Conservation (phyloP, 2,888 invertebrate species). For the Lysandra bellargus region DNA sequence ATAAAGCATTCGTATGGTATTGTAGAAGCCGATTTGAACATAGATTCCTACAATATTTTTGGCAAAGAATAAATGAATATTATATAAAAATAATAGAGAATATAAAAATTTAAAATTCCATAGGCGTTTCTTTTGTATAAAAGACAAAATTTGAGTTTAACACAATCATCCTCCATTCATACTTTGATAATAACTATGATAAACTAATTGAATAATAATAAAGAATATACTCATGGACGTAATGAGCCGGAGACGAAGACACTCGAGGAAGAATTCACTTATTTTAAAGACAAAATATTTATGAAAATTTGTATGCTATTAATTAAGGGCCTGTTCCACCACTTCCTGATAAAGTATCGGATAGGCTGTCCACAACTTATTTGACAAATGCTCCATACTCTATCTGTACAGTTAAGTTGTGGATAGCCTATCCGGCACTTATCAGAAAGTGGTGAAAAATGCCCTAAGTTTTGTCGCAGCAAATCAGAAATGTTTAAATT, state of each 20-base stretch:
- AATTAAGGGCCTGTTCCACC: no score
- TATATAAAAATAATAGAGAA: not conserved
- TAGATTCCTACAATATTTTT: not conserved
- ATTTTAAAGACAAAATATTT: no score
- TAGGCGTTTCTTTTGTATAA: not conserved
- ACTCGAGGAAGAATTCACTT: not conserved
- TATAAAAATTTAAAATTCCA: not conserved
- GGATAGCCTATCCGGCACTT: no score
- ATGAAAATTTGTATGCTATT: no score
- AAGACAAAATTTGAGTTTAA: constrained; percentile 55
- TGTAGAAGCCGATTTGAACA: not conserved
- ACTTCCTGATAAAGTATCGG: no score
- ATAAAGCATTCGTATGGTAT: not conserved
- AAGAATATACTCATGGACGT: constrained; percentile 64
- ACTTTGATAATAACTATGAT: constrained; percentile 39
- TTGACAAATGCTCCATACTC: no score
- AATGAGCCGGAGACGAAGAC: constrained; percentile 71
- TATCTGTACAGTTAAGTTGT: no score
- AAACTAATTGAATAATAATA: constrained; percentile 41
- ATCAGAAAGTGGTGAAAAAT: no score
- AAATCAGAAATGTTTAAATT: no score
- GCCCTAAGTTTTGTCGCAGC: no score
- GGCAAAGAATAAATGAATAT: no score
- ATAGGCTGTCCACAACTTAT: no score
- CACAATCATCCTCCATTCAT: constrained; percentile 67